phyloP scores from a whole-genome alignment of 2,888 invertebrate genomes.

The Steinernema carpocapsae region DNA sequence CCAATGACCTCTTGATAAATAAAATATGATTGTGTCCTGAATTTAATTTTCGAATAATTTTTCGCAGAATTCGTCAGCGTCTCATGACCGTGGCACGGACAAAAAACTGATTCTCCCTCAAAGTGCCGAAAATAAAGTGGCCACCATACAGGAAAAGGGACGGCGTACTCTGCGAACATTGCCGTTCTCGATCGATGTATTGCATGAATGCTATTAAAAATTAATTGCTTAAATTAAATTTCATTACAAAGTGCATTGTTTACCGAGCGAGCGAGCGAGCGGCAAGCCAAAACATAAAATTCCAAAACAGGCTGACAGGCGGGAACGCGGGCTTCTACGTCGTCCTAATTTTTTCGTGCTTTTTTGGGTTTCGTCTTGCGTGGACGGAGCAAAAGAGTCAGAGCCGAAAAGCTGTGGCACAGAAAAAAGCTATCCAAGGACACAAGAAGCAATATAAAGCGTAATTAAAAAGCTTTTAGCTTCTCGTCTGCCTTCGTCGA shows the following conservation, averaged over 20 bases:
- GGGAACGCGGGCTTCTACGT: no score
- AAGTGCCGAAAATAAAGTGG: no score
- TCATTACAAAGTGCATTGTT: slow-evolving; percentile 25
- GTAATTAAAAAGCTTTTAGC: slow-evolving; percentile 31
- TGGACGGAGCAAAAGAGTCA: background rate
- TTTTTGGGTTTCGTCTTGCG: background rate
- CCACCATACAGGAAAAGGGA: no score
- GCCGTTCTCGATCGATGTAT: background rate
- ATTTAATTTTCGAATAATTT: no score
- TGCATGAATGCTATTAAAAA: slow-evolving; percentile 1
- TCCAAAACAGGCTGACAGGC: background rate
- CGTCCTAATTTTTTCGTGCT: background rate
- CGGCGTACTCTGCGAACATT: no score
- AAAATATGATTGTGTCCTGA: background rate
- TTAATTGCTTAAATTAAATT: slow-evolving; percentile 16
- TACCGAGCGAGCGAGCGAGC: background rate
- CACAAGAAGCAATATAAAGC: background rate
- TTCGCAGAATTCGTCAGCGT: no score
- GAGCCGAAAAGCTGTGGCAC: background rate
- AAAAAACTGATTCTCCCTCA: no score
- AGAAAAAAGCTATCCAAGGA: background rate
- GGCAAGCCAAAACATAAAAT: slow-evolving; percentile 13
- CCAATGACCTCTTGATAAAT: background rate
- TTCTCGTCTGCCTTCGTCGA: background rate
- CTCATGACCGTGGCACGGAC: no score